Base-by-base conservation (phyloP, 2,797 vertebrate species). In the Limnodromus scolopaceus region DNA sequence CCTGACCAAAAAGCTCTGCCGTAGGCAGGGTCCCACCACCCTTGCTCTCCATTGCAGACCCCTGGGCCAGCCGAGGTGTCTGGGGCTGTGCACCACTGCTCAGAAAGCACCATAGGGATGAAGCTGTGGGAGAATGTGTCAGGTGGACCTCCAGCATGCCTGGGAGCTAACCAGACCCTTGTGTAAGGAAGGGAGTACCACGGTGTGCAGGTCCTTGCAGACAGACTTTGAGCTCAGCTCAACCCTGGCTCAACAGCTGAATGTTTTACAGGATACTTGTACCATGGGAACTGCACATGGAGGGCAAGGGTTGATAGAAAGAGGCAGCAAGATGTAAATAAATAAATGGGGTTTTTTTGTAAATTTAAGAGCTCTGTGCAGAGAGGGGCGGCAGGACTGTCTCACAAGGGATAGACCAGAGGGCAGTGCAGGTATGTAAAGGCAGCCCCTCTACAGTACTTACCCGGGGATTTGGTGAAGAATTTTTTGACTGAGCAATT, bases 221-320 rank as follows among this genome's bases (percentile, higher is more conserved):
- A 69, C 54, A 95, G 92, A 80, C 79, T 80, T 89, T 9, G 5
- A 76, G 89, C 87, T 90, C 38, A 36, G 43, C 0, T 0, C 3
- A n/a, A 90, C n/a, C 55, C 13, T 82, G 80, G 79, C 0, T 1
- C 55, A 81, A 88, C 9, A 48, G 25, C 69, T 36, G 9, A 81
- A 32, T 15, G 36, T 66, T 95, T 82, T 93, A 74, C 57, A 51
- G 77, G 85, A 45, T 16, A 58, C 13, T 75, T 45, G 36, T 34
- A 25, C 65, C 72, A 63, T 19, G 66, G 63, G 85, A 96, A 64
- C 66, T 3, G 8, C 38, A 79, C 43, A 55, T 8, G 20, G 70
- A 86, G 48, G 76, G 63, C 77, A 92, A 93, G 57, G 24, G 46
- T 45, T 86, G 80, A 45, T 10, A 79, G 70, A 48, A 74, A 74